phyloP scores from a whole-genome alignment of 2,888 invertebrate genomes.

The Ophonus ardosiacus region DNA sequence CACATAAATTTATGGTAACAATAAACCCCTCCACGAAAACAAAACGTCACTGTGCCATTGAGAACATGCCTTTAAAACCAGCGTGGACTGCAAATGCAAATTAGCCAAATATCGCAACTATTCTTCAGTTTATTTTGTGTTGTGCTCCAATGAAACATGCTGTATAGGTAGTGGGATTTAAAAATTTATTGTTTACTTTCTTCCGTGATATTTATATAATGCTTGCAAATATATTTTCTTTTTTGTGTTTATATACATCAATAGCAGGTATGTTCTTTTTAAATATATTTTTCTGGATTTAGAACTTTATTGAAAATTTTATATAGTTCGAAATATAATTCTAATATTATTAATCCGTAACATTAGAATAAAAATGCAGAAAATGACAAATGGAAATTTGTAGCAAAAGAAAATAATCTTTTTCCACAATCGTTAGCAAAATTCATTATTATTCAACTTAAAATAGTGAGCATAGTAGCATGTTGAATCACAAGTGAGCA shows the following conservation, averaged over 20 bases:
- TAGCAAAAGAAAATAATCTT: no score
- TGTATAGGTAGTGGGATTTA: not conserved
- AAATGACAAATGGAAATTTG: no score
- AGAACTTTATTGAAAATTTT: no score
- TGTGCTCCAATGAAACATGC: slow-evolving; percentile 3
- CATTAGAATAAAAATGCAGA: no score
- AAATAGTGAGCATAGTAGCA: no score
- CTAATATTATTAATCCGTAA: no score
- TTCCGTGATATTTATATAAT: not conserved
- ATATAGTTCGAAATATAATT: no score
- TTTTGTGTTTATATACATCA: slow-evolving; percentile 24
- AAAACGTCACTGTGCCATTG: slow-evolving; percentile 2
- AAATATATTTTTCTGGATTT: no score
- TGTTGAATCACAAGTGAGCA: no score
- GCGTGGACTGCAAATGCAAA: slow-evolving; percentile 18
- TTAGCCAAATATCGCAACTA: slow-evolving; percentile 8
- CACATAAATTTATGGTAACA: not conserved
- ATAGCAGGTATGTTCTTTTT: not conserved
- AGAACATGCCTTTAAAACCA: not conserved
- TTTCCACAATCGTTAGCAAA: no score
- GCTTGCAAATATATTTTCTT: slow-evolving; percentile 8
- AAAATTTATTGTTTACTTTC: not conserved
- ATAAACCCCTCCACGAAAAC: not conserved
- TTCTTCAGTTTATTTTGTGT: slow-evolving; percentile 25
- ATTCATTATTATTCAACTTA: no score